Percentiles rank a stretch among this genome's conserved stretches.
Evolutionary conservation across 1,140 invertebrate genomes (phyloP).

Genomic region (Andrena cerasifolii): DNA sequence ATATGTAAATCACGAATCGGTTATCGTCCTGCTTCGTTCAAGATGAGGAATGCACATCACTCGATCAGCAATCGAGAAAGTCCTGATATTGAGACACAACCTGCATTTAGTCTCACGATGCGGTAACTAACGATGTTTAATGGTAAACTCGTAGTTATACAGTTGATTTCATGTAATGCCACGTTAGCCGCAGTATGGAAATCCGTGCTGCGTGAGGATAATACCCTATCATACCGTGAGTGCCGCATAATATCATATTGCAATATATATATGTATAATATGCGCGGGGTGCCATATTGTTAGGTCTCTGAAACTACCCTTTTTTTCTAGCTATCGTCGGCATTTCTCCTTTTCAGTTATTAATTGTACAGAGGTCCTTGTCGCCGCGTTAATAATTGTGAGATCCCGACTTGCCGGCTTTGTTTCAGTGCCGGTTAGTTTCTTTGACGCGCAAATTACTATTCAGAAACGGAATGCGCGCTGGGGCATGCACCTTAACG

Average conservation of each 20-base stretch:
- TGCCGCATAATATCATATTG: conserved; percentile 76
- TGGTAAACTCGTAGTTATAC: conserved; percentile 71
- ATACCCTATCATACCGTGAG: conserved; percentile 76
- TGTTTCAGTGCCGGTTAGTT: background rate
- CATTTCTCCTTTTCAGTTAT: background rate
- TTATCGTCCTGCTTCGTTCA: background rate
- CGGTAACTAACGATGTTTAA: conserved; percentile 65
- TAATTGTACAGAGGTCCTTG: conserved; percentile 2
- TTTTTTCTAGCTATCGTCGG: background rate
- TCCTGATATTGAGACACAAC: conserved; percentile 55
- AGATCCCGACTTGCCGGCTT: background rate
- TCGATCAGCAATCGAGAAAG: conserved; percentile 19
- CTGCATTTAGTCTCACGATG: conserved; percentile 52
- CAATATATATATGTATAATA: conserved; percentile 75
- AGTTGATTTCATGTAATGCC: conserved; percentile 74
- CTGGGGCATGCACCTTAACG: background rate
- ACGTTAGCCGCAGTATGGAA: conserved; percentile 76
- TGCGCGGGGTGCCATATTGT: conserved; percentile 60
- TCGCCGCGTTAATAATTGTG: conserved; percentile 12
- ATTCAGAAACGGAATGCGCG: conserved; percentile 4
- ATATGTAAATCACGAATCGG: no score
- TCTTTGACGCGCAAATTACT: background rate
- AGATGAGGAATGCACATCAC: background rate
- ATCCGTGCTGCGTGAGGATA: conserved; percentile 77
- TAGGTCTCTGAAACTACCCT: conserved; percentile 61